Base-by-base conservation (phyloP, 2,113 vertebrate genomes). In the Phaethon lepturus region DNA sequence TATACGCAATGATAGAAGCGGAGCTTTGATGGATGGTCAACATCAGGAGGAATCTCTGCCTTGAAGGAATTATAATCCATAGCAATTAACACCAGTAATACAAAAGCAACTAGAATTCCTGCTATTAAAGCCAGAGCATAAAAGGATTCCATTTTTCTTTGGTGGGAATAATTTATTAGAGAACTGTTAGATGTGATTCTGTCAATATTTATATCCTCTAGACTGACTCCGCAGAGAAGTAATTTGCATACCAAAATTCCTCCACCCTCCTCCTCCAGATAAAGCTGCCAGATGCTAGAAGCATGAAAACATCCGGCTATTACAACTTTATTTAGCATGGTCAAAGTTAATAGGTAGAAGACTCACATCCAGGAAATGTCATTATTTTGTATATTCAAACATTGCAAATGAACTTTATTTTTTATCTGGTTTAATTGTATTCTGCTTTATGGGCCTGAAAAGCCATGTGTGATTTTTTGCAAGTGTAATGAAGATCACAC, bases 11-110 rank as follows among this genome's bases (percentile, higher is more conserved):
- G 59, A 58, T 91, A 94, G 2, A 95, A n/a, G n/a, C 3, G 2
- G 47, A 95, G 62, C 79, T 96, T 96, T 77, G 80, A 17, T 50
- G 95, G 93, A 83, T 94, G 88, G 50, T 96, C 91, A 62, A 50
- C 11, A 26, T 47, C 91, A 89, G 93, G 83, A 91, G 86, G 86
- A 80, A 86, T 81, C 84, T 91, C 64, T 74, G 8, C 63, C 80
- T 92, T 91, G 91, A 94, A 95, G 42, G 63, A 76, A 17, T 71
- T n/a, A 33, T 2, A 6, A 28, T 47, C 44, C 58, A 10, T 68
- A 49, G 38, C 85, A 75, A 52, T 59, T 86, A 96, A 78, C 92
- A 82, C 71, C 44, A 85, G 17, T 26, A 95, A 38, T 20, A 76
- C 6, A 42, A 93, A 93, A 81, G 22, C 55, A 71, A 84, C 22